Evolutionary conservation across 2,113 vertebrate genomes (phyloP).

Genomic region (Cavia porcellus): DNA sequence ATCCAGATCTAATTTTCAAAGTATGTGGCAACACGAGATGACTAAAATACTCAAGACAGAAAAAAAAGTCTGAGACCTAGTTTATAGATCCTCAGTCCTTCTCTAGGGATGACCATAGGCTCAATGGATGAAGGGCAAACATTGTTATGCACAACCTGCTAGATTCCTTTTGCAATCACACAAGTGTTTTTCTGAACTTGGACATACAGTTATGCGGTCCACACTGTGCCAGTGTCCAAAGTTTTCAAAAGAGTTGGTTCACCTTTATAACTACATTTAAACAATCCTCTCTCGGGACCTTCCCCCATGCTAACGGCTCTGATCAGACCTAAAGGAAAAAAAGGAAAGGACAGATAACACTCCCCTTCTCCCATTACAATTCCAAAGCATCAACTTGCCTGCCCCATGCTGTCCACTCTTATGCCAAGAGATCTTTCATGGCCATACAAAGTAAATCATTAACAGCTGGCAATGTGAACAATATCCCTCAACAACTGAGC

Average conservation of each 20-base stretch:
- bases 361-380: background rate
- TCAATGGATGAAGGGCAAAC: background rate
- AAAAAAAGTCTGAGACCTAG: conserved; percentile 5
- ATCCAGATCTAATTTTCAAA: conserved; percentile 64
- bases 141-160: background rate
- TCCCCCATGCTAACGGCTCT: background rate
- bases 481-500: background rate
- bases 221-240: background rate
- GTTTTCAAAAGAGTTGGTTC: background rate
- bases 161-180: background rate
- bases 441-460: background rate
- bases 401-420: background rate
- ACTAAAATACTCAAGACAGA: conserved; percentile 62
- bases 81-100: conserved; percentile 20
- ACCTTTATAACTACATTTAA: background rate
- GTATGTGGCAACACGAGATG: conserved; percentile 36
- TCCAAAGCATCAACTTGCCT: background rate
- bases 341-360: conserved; percentile 11
- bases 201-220: background rate
- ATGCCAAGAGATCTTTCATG: background rate
- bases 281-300: background rate
- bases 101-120: background rate
- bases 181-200: conserved; percentile 30
- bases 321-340: background rate
- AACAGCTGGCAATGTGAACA: background rate